These are phyloP conservation scores for Sinotaia quadrata DNA, from an alignment of 2,888 invertebrate species.

Conservation along the genomic window DNA sequence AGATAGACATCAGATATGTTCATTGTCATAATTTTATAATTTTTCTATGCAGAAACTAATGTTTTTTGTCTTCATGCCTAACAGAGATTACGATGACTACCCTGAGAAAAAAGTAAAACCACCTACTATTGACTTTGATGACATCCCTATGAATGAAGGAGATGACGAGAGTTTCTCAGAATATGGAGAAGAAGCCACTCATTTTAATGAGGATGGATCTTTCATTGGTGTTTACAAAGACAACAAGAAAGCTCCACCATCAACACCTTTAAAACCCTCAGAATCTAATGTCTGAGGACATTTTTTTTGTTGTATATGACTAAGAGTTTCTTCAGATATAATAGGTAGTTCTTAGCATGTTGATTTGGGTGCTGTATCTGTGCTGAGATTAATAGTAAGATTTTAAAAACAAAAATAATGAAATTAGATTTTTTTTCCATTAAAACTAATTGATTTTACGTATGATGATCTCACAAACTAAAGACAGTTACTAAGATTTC, in stretches of 20 bases:
- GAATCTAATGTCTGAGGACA: conserved; percentile 31
- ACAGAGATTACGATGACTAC: conserved; percentile 30
- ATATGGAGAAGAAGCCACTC: conserved; percentile 36
- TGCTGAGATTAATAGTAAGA: too few species aligned
- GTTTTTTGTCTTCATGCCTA: background rate
- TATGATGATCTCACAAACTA: too few species aligned
- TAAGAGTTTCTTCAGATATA: too few species aligned
- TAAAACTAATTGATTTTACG: too few species aligned
- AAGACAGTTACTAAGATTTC: too few species aligned
- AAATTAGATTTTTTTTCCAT: too few species aligned
- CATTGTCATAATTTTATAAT: background rate
- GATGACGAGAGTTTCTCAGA: conserved; percentile 38
- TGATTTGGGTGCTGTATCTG: too few species aligned
- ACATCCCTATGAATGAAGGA: conserved; percentile 34
- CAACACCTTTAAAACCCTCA: conserved; percentile 14
- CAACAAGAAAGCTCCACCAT: background rate
- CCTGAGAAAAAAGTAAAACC: conserved; percentile 33
- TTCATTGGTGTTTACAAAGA: conserved; percentile 44
- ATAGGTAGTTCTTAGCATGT: too few species aligned
- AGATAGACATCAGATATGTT: background rate
- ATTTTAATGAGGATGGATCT: conserved; percentile 46
- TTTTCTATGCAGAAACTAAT: background rate
- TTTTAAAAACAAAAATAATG: too few species aligned
- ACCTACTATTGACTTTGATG: conserved; percentile 35
- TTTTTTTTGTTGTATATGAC: background rate